Conservation (phyloP, 2,113 vertebrate genomes). For the Diglossa brunneiventris region DNA sequence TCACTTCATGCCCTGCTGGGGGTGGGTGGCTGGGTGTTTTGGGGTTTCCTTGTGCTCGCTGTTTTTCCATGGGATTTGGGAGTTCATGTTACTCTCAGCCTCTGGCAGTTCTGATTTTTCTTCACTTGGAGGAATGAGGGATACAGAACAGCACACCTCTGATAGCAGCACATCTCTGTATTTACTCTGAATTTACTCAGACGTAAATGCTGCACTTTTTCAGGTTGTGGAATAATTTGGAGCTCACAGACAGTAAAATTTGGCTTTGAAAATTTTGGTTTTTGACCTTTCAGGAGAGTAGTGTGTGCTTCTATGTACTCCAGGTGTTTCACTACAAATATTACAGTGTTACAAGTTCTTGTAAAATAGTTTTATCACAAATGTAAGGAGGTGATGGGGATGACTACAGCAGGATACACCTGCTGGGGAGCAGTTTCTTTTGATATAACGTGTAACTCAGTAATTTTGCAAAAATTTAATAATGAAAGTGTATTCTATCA, state of each 20-base stretch:
- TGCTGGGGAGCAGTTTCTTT: not conserved
- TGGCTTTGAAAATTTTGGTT: not conserved
- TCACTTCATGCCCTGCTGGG: not conserved
- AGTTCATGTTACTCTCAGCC: not conserved
- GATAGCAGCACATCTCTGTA: not conserved
- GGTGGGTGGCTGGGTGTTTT: not conserved
- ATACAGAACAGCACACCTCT: not conserved
- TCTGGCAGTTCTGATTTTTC: not conserved
- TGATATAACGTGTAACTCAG: not conserved
- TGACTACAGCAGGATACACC: not conserved
- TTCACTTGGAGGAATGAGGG: not conserved
- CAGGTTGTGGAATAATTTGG: not conserved
- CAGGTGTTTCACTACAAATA: not conserved
- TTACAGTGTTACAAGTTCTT: not conserved
- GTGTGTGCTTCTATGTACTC: not conserved
- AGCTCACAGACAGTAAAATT: not conserved
- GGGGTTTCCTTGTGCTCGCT: not conserved
- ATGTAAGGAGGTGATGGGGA: not conserved
- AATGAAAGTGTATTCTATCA: not conserved
- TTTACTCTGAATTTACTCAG: not conserved
- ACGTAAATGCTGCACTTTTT: not conserved
- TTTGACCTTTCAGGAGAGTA: not conserved
- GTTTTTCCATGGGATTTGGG: accelerated
- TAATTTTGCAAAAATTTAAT: not conserved
- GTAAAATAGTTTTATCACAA: not conserved